Conservation (phyloP, 2,888 invertebrate genomes). For the Capitulum mitella region DNA sequence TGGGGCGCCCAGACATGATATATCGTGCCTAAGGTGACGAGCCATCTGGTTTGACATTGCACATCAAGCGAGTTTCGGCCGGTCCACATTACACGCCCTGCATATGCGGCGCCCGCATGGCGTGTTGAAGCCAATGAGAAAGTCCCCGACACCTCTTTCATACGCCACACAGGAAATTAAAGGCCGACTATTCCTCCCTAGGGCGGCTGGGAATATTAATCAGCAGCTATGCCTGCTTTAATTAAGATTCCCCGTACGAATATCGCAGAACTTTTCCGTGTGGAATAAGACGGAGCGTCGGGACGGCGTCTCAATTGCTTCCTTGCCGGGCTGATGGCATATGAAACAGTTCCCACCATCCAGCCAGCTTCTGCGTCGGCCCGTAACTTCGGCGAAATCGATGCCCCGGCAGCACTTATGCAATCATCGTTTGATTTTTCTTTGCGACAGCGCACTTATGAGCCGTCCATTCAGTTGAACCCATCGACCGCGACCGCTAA, state of each 20-base stretch:
- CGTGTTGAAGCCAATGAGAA: too few relatives aligned
- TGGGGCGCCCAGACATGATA: too few relatives aligned
- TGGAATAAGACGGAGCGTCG: not conserved
- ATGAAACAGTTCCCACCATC: not conserved
- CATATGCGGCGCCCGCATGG: too few relatives aligned
- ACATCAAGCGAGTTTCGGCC: too few relatives aligned
- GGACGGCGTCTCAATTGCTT: not conserved
- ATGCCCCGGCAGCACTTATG: not conserved
- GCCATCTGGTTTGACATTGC: too few relatives aligned
- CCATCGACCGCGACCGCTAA: not conserved
- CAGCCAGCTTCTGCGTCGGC: too few relatives aligned
- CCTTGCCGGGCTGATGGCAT: not conserved
- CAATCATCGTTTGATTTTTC: not conserved
- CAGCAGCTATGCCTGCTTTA: not conserved
- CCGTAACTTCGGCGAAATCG: not conserved
- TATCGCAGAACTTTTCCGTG: not conserved
- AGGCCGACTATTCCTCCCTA: not conserved
- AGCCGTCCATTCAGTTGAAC: not conserved
- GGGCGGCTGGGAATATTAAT: not conserved
- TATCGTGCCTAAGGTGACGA: too few relatives aligned
- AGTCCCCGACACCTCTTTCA: not conserved
- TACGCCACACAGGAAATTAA: conserved; percentile 2
- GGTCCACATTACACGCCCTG: too few relatives aligned
- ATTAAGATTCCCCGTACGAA: not conserved
- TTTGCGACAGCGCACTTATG: not conserved